Conservation (phyloP, 2,888 invertebrate genomes). For the Phrixothrix hirtus region DNA sequence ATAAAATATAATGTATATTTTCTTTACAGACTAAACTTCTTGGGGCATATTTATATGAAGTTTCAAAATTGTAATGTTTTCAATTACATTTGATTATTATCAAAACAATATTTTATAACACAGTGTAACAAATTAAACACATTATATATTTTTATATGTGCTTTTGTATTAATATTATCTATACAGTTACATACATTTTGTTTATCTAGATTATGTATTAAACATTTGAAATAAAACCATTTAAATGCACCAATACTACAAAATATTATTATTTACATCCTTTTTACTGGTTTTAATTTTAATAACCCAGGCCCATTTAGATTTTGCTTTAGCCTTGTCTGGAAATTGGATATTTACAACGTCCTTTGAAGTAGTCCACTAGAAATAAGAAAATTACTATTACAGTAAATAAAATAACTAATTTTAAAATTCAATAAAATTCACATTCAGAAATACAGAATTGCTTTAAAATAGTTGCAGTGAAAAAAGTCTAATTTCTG, state of each 20-base stretch:
- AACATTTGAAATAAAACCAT: no score
- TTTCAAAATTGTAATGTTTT: slow-evolving; percentile 59
- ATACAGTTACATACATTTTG: no score
- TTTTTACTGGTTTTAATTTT: slow-evolving; percentile 37
- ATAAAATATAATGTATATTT: no score
- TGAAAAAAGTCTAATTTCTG: no score
- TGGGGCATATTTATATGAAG: slow-evolving; percentile 87
- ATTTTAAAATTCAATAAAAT: no score
- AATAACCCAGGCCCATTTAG: slow-evolving; percentile 57
- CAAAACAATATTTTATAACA: no score
- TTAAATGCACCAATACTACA: no score
- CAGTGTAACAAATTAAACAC: no score
- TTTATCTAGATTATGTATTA: no score
- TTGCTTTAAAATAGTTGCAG: no score
- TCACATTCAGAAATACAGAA: no score
- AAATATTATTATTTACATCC: slow-evolving; percentile 6
- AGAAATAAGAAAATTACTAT: slow-evolving; percentile 42
- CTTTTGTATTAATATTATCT: no score
- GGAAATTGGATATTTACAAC: slow-evolving; percentile 53
- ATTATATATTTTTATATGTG: not conserved
- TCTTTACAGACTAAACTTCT: slow-evolving; percentile 84
- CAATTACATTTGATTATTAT: not conserved
- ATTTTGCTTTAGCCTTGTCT: slow-evolving; percentile 50
- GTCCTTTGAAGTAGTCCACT: slow-evolving; percentile 55
- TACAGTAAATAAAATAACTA: not conserved